Base-by-base conservation (phyloP, 2,113 vertebrate genomes). In the Spilogale gracilis region DNA sequence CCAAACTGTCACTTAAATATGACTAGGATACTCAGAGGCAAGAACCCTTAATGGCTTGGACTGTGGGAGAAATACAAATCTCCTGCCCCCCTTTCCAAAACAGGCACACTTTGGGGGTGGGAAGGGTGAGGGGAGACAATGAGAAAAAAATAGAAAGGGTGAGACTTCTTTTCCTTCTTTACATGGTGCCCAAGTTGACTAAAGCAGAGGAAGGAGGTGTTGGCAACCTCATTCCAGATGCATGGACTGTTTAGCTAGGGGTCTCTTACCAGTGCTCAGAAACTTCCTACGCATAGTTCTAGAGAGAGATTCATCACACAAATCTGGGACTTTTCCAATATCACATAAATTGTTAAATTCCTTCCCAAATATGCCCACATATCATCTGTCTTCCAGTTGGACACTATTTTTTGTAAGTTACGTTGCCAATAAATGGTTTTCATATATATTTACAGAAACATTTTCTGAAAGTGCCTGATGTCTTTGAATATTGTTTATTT, bases 371-470 rank as follows among this genome's bases (percentile, higher is more conserved):
- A 38, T 84, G 32, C 78, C 56, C 91, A 94, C 69, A 25, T 94
- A 89, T 88, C 95, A 84, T 89, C 94, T 96, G 71, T 85, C 61
- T 91, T 73, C 73, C 78, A 89, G 54, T 30, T 87, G 38, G 56
- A 73, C 10, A 63, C 86, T 52, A 52, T 80, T 63, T 91, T 92
- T 95, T 43, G 16, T 78, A 91, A 81, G 10, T 83, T 32, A 38
- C 52, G 27, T 38, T 74, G 48, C 27, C 76, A 96, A 50, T 56
- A 88, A 86, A 50, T 63, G 45, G 3, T 48, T 93, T 60, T 61
- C 54, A 95, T 17, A 67, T 23, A 79, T 61, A 58, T 87, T 96
- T 91, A 92, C 16, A 65, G 80, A 90, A 87, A 73, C 3, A 45
- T 88, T 96, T 95, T 86, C 32, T 95, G 18, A 82, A 93, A 56